Percentiles rank a stretch among this genome's conserved stretches.
Conservation (phyloP, 30 jellyfish, hydroid and myxozoan genomes). For the Nemopilema nomurai region DNA sequence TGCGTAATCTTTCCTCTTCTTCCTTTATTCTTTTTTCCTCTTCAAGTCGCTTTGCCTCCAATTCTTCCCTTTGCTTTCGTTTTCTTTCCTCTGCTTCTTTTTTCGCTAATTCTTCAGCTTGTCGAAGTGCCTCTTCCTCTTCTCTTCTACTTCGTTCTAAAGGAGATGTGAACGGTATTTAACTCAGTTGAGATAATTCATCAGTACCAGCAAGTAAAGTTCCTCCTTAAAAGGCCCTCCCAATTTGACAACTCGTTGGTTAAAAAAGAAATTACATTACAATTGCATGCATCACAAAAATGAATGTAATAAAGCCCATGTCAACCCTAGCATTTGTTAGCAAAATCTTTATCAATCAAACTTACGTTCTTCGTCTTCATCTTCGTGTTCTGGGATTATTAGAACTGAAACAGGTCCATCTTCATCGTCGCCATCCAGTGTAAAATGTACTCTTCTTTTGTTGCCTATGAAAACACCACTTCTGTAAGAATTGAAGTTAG, state of each 20-base stretch:
- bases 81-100: conserved; percentile 84
- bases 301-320: too few relatives aligned
- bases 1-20: conserved; percentile 65
- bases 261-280: too few relatives aligned
- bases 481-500: too few relatives aligned
- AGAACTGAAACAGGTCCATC: conserved; percentile 48
- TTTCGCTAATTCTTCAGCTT: conserved; percentile 87
- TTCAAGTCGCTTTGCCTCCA: conserved; percentile 56
- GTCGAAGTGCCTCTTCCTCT: conserved; percentile 83
- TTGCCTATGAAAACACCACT: conserved; percentile 20
- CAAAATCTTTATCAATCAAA: too few relatives aligned
- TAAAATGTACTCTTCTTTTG: conserved; percentile 56
- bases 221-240: too few relatives aligned
- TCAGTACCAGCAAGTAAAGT: too few relatives aligned
- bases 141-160: conserved; percentile 58
- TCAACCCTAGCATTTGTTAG: too few relatives aligned
- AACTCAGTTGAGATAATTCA: background rate
- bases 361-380: conserved; percentile 71
- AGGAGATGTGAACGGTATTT: background rate
- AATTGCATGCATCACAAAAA: too few relatives aligned
- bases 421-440: conserved; percentile 68
- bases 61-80: conserved; percentile 66
- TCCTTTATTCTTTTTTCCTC: conserved; percentile 76
- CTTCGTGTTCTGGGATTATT: conserved; percentile 66
- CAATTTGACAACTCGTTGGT: too few relatives aligned